Evolutionary conservation across 2,888 invertebrate species (phyloP).

Genomic region (Nudaria mundana): DNA sequence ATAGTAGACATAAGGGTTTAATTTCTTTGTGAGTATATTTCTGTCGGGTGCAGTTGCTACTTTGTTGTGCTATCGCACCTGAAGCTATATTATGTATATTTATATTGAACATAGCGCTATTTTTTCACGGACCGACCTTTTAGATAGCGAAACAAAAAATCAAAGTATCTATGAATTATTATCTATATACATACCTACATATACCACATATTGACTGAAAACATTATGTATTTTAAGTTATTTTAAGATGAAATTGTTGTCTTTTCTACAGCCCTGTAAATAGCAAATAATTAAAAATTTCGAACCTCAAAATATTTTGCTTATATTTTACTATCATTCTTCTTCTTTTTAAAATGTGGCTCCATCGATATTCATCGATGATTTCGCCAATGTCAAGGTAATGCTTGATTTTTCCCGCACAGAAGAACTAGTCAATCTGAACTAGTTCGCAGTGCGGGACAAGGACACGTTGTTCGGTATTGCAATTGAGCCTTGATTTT

Average conservation of each 20-base stretch:
- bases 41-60: slow-evolving; percentile 45
- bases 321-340: slow-evolving; percentile 15
- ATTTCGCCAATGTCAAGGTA: no score
- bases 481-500: no score
- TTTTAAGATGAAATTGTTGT: slow-evolving; percentile 69
- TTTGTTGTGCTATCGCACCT: slow-evolving; percentile 61
- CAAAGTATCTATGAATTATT: slow-evolving; percentile 49
- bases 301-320: slow-evolving; percentile 37
- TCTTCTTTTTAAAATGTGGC: no score
- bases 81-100: slow-evolving; percentile 52
- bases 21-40: slow-evolving; percentile 37
- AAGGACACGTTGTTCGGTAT: no score
- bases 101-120: slow-evolving; percentile 58
- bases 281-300: slow-evolving; percentile 64
- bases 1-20: slow-evolving; percentile 75
- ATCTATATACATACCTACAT: slow-evolving; percentile 31
- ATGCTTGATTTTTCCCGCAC: no score
- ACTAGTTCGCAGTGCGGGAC: no score
- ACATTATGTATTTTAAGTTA: slow-evolving; percentile 71
- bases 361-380: no score
- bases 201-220: slow-evolving; percentile 58
- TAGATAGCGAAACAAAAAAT: slow-evolving; percentile 47
- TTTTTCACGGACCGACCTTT: slow-evolving; percentile 64
- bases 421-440: no score
- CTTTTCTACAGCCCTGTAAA: slow-evolving; percentile 78